A percentile compares a stretch with the other conserved stretches of the same genome.
These are phyloP conservation scores for Drosophila yooni DNA, from an alignment of 2,888 invertebrate species.

Conservation along the genomic window DNA sequence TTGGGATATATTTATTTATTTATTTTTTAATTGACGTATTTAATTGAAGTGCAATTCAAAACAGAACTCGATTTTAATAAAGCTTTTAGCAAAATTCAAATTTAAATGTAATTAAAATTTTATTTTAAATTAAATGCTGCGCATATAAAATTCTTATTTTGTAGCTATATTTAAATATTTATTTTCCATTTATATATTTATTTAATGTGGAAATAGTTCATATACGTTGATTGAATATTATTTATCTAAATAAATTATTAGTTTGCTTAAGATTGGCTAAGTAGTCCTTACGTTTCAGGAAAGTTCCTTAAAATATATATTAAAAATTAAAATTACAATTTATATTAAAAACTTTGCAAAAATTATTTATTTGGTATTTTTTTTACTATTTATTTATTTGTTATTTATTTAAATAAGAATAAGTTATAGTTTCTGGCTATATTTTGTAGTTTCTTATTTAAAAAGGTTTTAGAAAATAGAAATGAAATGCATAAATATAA, in stretches of 20 bases:
- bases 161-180: neutral
- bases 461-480: neutral
- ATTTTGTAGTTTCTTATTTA: neutral
- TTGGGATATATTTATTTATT: neutral
- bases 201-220: too few relatives aligned
- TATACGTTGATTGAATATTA: too few relatives aligned
- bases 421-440: neutral
- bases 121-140: too few relatives aligned
- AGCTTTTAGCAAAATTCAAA: too few relatives aligned
- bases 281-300: too few relatives aligned
- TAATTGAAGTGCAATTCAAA: neutral
- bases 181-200: neutral
- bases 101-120: too few relatives aligned
- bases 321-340: neutral
- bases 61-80: too few relatives aligned
- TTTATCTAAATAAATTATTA: too few relatives aligned
- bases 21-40: neutral
- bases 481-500: neutral
- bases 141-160: accelerated
- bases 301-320: too few relatives aligned
- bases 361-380: neutral
- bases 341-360: neutral
- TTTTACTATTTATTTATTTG: too few relatives aligned
- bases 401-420: neutral
- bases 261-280: too few relatives aligned